Evolutionary conservation across 2,797 vertebrate species (phyloP), one percentile per base, ranked within the genome.

Genomic region (Myotis pilosus): DNA sequence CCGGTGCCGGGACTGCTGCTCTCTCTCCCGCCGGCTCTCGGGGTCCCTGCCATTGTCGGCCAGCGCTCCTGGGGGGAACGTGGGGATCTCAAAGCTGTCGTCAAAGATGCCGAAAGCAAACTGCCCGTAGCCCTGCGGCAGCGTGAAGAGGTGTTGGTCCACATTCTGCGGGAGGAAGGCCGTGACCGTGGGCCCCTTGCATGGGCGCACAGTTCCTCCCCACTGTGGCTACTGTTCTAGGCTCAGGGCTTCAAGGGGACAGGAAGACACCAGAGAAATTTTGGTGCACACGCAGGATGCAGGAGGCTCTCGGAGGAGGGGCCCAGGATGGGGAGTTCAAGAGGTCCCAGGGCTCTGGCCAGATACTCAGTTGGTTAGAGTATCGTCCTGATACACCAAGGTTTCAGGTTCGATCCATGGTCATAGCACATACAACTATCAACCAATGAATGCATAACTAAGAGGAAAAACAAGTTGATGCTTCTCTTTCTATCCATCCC

Each of bases 61-160:
- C 49, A 98, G 98, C 2, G 98, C 96, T 12, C 98, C 98, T 2
- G 99, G 96, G 86, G 99, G 98, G 2, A 99, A 98, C 0, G 98
- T 95, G 51, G 98, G 98, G 80, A 98, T 98, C 97, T 99, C 99
- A 6, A 99, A 99, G 98, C 98, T 99, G 96, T 99, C 99, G 23
- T 99, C 99, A 7, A 99, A 99, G 97, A 99, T 99, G 60, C 99
- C 99, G 2, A 99, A 98, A 51, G 99, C 98, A 19, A 99, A 99
- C 20, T 99, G 99, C 38, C 99, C 99, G 0, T 99, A 99, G 82
- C 99, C 99, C 81, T 99, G 98, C 0, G 99, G 99, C 97, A 99
- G 98, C 44, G 99, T 98, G 98, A 99, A 99, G 75, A 99, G 97
- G 96, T 99, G 99, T 96, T 99, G 99, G 97, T 99, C 99, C 98